Conservation (phyloP, 2,113 vertebrate genomes). For the Sinocyclocheilus maitianheensis region DNA sequence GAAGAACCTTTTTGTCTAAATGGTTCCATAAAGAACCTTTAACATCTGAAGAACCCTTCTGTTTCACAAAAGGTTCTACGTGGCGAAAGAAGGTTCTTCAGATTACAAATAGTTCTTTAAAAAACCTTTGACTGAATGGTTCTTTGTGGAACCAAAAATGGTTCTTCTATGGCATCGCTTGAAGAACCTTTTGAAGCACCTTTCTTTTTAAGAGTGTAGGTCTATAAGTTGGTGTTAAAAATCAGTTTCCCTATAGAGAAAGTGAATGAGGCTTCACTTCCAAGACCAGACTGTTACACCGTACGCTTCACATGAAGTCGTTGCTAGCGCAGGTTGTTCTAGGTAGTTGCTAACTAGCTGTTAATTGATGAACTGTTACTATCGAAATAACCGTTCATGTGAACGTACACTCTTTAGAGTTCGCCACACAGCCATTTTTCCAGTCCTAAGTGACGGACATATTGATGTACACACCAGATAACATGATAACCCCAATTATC, state of each 20-base stretch:
- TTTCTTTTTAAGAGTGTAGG: background rate
- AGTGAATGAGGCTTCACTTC: background rate
- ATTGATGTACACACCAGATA: conserved; percentile 14
- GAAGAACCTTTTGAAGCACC: too few relatives aligned
- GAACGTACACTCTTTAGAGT: background rate
- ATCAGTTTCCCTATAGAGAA: background rate
- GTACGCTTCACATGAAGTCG: background rate
- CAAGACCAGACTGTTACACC: too few relatives aligned
- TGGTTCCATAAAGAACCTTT: too few relatives aligned
- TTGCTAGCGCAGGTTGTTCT: background rate
- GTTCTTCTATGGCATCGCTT: too few relatives aligned
- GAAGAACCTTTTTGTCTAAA: too few relatives aligned
- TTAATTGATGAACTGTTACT: background rate
- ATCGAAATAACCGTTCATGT: background rate
- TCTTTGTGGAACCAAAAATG: too few relatives aligned
- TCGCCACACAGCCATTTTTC: background rate
- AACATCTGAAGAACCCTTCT: too few relatives aligned
- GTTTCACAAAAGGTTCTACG: too few relatives aligned
- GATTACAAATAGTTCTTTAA: too few relatives aligned
- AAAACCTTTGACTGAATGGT: too few relatives aligned
- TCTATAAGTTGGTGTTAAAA: background rate
- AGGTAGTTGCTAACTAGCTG: background rate
- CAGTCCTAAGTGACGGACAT: background rate
- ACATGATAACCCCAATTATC: conserved; percentile 39
- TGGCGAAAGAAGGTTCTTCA: too few relatives aligned